Evolutionary conservation across 1,140 invertebrate genomes (phyloP).

Genomic region (Stenopsyche tienmushanensis): DNA sequence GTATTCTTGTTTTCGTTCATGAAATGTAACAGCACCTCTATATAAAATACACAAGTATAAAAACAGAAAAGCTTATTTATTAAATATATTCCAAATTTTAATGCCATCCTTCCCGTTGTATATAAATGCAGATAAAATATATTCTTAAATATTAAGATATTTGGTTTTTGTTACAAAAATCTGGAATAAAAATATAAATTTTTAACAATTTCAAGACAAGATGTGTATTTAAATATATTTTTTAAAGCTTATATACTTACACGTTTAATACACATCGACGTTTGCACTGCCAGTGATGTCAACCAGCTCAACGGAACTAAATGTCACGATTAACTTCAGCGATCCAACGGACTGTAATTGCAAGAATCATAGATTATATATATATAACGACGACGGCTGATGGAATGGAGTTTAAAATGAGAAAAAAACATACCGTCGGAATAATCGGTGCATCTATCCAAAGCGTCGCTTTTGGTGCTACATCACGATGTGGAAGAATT

Average conservation of each 20-base stretch:
- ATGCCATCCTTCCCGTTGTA: too few species aligned
- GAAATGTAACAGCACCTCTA: too few species aligned
- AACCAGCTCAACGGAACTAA: slow-evolving; percentile 64
- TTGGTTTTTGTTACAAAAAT: too few species aligned
- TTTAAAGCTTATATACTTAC: not conserved
- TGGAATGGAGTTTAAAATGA: not conserved
- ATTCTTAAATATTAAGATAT: too few species aligned
- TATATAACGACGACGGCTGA: not conserved
- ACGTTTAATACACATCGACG: slow-evolving; percentile 44
- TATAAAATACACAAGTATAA: too few species aligned
- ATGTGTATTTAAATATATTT: not conserved
- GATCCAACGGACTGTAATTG: slow-evolving; percentile 48
- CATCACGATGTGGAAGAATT: slow-evolving; percentile 56
- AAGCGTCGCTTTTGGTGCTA: slow-evolving; percentile 55
- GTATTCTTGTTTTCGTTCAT: too few species aligned
- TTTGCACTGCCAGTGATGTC: slow-evolving; percentile 65
- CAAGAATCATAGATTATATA: not conserved
- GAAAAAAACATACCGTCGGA: slow-evolving; percentile 47
- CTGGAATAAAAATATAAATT: too few species aligned
- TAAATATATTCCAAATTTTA: too few species aligned
- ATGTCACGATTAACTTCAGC: slow-evolving; percentile 63
- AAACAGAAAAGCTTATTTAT: too few species aligned
- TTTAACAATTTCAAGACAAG: too few species aligned
- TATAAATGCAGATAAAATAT: too few species aligned
- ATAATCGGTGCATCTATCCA: slow-evolving; percentile 57